phyloP scores from a whole-genome alignment of 1,140 invertebrate species.

The Drosophila serrata region DNA sequence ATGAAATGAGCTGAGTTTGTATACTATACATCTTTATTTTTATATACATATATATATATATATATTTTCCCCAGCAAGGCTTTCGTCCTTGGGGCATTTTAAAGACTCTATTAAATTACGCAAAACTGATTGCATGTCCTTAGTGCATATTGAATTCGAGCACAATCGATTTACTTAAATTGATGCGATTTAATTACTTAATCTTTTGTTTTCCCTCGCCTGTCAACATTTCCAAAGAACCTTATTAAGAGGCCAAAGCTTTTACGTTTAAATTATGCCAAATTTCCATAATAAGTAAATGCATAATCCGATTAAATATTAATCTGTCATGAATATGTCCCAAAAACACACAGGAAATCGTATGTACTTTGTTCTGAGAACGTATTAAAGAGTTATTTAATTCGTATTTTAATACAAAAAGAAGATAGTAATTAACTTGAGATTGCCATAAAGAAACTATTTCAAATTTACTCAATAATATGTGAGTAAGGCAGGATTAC shows the following conservation, averaged over 20 bases:
- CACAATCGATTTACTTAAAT: constrained; percentile 11
- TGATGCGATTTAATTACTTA: constrained; percentile 20
- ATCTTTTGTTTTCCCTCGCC: constrained; percentile 20
- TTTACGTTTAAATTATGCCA: background rate
- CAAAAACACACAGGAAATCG: background rate
- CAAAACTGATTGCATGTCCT: background rate
- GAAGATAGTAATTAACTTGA: no score
- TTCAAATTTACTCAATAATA: background rate
- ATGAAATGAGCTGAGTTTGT: constrained; percentile 23
- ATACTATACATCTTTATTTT: background rate
- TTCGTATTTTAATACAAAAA: no score
- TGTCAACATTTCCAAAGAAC: background rate
- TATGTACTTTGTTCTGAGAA: background rate
- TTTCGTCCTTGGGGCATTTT: constrained; percentile 7
- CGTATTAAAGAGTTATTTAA: no score
- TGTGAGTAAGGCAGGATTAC: background rate
- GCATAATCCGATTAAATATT: constrained; percentile 9
- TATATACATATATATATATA: background rate
- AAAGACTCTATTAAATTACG: constrained; percentile 15
- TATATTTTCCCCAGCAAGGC: background rate
- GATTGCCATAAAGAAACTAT: background rate
- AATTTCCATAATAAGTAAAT: background rate
- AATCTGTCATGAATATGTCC: constrained; percentile 1
- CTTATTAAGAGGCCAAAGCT: constrained; percentile 1
- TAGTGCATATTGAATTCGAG: background rate